Evolutionary conservation across 2,113 vertebrate genomes (phyloP).

Genomic region (Lasiurus borealis): DNA sequence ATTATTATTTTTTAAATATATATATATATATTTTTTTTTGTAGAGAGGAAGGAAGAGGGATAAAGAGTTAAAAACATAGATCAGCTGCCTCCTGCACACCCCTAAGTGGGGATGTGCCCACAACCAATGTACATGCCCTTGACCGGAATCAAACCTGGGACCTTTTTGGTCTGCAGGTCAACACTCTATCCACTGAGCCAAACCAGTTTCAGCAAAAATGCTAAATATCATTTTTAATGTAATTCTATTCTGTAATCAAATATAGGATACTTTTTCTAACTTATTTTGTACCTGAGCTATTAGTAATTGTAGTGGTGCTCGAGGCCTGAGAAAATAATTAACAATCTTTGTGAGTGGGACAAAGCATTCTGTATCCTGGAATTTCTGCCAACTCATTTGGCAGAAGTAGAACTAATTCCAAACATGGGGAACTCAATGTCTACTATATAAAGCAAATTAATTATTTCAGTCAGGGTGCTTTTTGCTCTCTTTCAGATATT

Average conservation of each 20-base stretch:
- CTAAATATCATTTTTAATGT: constrained; percentile 68
- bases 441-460: constrained; percentile 52
- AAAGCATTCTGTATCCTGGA: constrained; percentile 66
- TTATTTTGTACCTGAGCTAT: constrained; percentile 63
- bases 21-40: too few species aligned
- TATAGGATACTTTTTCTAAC: constrained; percentile 49
- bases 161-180: too few species aligned
- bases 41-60: too few species aligned
- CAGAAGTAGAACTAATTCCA: constrained; percentile 62
- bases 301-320: constrained; percentile 67
- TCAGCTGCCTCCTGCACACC: too few species aligned
- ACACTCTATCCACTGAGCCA: too few species aligned
- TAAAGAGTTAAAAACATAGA: too few species aligned
- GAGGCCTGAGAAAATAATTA: constrained; percentile 72
- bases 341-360: constrained; percentile 64
- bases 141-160: too few species aligned
- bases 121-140: too few species aligned
- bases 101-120: too few species aligned
- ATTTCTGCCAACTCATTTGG: constrained; percentile 73
- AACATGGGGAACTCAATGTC: neutral
- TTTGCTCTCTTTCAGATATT: neutral
- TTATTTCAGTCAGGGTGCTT: constrained; percentile 43
- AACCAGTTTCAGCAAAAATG: neutral
- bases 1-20: constrained; percentile 24
- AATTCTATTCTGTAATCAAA: constrained; percentile 14